phyloP scores from a whole-genome alignment of 2,797 vertebrate species.

The Alcedo quadribrachys region DNA sequence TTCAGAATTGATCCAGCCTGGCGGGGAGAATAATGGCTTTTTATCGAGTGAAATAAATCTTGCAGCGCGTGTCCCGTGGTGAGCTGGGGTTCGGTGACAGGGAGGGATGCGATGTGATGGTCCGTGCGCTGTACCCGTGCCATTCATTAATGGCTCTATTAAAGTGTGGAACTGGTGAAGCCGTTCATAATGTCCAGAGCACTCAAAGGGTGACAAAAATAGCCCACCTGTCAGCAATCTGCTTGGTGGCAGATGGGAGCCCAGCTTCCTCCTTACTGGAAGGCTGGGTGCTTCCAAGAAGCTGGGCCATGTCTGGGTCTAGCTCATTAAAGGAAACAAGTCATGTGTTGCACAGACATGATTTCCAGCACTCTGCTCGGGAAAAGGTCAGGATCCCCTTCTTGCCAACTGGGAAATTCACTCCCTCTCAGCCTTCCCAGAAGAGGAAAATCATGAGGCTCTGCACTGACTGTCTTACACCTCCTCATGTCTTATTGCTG shows the following conservation, averaged over 20 bases:
- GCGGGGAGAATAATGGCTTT: not conserved
- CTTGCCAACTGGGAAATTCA: not conserved
- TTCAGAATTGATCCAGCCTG: accelerated
- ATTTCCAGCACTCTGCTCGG: not conserved
- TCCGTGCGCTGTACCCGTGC: not conserved
- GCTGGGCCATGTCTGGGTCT: accelerated
- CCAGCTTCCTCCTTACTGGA: not conserved
- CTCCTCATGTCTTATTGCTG: not conserved
- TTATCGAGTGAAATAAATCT: not conserved
- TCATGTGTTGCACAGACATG: not conserved
- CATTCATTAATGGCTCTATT: constrained; percentile 20
- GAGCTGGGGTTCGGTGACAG: not conserved
- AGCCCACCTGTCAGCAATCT: not conserved
- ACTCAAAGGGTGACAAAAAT: constrained; percentile 18
- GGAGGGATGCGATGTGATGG: not conserved
- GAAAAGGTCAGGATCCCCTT: not conserved
- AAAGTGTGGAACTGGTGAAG: not conserved
- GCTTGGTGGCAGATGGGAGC: not conserved
- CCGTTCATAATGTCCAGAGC: not conserved
- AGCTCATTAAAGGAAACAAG: not conserved
- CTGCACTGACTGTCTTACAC: accelerated
- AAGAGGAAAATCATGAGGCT: not conserved
- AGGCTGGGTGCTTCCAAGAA: constrained; percentile 15
- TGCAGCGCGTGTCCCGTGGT: accelerated
- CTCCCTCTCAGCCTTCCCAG: not conserved